Percentiles rank a stretch among this genome's conserved stretches.
These are phyloP conservation scores for Hyaena hyaena DNA, from an alignment of 2,113 vertebrate species.

Conservation along the genomic window DNA sequence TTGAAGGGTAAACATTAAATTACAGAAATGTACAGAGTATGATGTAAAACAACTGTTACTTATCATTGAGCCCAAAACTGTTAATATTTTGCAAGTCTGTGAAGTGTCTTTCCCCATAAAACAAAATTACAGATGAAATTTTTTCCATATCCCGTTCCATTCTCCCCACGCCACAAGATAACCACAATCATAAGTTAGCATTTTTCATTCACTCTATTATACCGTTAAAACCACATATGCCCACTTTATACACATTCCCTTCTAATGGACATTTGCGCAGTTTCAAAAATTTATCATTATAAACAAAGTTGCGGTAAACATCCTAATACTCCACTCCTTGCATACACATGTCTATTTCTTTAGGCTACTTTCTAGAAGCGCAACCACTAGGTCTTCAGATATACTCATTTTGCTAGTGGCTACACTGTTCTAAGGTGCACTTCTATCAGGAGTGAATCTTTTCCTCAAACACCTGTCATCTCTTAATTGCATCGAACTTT, in stretches of 20 bases:
- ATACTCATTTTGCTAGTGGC: neutral
- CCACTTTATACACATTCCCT: neutral
- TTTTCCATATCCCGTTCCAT: neutral
- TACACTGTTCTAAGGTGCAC: neutral
- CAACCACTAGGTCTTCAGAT: neutral
- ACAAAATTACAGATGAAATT: neutral
- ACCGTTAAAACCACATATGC: neutral
- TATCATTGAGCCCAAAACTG: neutral
- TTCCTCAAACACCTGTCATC: neutral
- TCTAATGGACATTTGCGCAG: neutral
- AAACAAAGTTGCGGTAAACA: neutral
- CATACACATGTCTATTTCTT: neutral
- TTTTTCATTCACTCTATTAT: neutral
- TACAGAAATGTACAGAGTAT: neutral
- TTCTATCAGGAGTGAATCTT: neutral
- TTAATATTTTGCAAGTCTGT: slow-evolving; percentile 23
- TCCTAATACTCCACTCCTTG: neutral
- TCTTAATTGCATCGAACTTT: neutral
- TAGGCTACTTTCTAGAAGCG: neutral
- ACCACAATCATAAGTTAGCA: neutral
- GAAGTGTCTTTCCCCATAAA: neutral
- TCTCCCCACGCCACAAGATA: neutral
- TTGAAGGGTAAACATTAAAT: neutral
- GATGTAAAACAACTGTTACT: neutral
- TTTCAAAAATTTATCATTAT: neutral